A percentile compares a stretch with the other conserved stretches of the same genome.
Conservation (phyloP, 2,888 invertebrate species). For the Aporophyla nigra region DNA sequence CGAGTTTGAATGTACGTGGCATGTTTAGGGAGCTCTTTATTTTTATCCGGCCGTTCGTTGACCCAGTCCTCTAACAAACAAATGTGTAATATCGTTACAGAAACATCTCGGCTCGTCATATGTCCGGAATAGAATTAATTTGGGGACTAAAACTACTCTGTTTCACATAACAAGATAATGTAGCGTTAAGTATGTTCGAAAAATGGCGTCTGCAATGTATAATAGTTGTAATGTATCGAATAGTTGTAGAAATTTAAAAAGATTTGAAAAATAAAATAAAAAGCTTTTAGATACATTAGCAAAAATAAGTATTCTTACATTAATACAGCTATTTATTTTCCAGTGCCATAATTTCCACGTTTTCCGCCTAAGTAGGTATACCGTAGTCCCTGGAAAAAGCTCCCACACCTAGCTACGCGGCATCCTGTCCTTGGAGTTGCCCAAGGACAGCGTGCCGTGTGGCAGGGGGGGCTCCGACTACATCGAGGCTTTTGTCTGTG, state of each 20-base stretch:
- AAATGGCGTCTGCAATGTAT: neutral
- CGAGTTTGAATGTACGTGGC: conserved; percentile 62
- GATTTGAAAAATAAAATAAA: neutral
- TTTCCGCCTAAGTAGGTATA: conserved; percentile 11
- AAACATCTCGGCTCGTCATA: conserved; percentile 56
- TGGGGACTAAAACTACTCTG: conserved; percentile 28
- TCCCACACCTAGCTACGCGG: conserved; percentile 29
- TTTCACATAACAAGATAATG: neutral
- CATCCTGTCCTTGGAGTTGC: conserved; percentile 51
- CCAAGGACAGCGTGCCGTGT: conserved; percentile 43
- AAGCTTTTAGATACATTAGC: neutral
- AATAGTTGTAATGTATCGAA: too few relatives aligned
- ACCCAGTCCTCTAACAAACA: conserved; percentile 71
- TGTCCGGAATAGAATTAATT: conserved; percentile 39
- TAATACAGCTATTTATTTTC: neutral
- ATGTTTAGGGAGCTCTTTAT: conserved; percentile 80
- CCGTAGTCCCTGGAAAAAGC: conserved; percentile 35
- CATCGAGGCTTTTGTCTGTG: conserved; percentile 45
- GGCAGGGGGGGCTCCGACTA: conserved; percentile 24
- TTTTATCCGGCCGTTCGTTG: conserved; percentile 79
- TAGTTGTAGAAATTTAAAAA: neutral
- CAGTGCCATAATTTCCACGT: neutral
- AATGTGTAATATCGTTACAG: conserved; percentile 63
- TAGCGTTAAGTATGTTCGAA: neutral
- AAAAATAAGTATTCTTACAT: neutral